Percentiles rank a stretch among this genome's conserved stretches.
Evolutionary conservation across 2,113 vertebrate genomes (phyloP).

Genomic region (Lepisosteus osseus): DNA sequence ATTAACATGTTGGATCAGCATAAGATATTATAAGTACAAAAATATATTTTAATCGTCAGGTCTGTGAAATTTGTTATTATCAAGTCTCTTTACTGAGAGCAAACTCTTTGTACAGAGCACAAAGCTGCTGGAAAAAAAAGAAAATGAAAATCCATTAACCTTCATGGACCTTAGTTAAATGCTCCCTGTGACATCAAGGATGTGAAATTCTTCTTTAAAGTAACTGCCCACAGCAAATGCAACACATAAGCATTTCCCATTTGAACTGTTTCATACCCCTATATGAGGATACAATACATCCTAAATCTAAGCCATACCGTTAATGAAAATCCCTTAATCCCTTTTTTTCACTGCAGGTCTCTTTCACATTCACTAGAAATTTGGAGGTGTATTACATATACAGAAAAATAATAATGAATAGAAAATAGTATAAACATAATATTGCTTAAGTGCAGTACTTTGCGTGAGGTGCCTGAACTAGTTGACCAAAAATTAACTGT

Average conservation of each 20-base stretch:
- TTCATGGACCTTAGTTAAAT: constrained; percentile 15
- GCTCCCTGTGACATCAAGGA: constrained; percentile 19
- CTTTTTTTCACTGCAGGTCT: not conserved
- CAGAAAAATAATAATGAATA: too few relatives aligned
- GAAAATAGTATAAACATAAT: too few relatives aligned
- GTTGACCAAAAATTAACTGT: too few relatives aligned
- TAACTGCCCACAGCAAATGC: constrained; percentile 14
- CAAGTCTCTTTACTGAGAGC: not conserved
- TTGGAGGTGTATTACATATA: not conserved
- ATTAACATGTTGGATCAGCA: not conserved
- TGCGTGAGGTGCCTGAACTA: too few relatives aligned
- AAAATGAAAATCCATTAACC: constrained; percentile 22
- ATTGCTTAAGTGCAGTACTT: too few relatives aligned
- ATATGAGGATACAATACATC: not conserved
- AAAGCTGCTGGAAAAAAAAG: not conserved
- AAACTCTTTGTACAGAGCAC: not conserved
- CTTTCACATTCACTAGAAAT: constrained; percentile 13
- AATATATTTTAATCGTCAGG: not conserved
- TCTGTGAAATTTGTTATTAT: not conserved
- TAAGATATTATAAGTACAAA: not conserved
- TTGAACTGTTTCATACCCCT: not conserved
- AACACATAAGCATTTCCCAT: not conserved
- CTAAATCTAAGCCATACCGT: not conserved
- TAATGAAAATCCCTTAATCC: constrained; percentile 10
- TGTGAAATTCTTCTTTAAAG: constrained; percentile 6